phyloP scores from a whole-genome alignment of 2,888 invertebrate species.

The Clitarchus hookeri region DNA sequence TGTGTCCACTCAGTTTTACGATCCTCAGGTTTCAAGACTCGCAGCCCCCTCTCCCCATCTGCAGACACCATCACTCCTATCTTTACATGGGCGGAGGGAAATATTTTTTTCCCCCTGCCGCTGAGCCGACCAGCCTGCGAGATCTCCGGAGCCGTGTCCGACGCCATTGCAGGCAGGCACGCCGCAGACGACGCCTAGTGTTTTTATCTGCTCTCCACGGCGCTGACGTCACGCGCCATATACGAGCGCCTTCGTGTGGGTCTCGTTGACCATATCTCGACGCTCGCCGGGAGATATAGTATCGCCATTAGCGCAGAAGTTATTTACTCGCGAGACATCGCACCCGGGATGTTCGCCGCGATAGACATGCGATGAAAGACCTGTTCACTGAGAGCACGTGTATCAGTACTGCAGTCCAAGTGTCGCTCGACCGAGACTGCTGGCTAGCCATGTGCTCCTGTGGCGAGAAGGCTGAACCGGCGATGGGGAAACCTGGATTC shows the following conservation, averaged over 20 bases:
- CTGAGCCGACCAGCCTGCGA: background rate
- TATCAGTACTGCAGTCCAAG: too few species aligned
- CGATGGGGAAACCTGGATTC: too few species aligned
- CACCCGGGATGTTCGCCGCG: too few species aligned
- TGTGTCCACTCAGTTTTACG: constrained; percentile 9
- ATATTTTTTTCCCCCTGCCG: background rate
- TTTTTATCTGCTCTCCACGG: background rate
- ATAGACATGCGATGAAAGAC: too few species aligned
- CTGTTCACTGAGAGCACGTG: too few species aligned
- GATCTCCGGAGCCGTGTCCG: background rate
- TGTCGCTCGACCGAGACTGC: too few species aligned
- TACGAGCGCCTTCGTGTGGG: background rate
- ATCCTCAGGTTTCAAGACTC: background rate
- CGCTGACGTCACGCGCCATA: constrained; percentile 1
- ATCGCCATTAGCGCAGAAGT: too few species aligned
- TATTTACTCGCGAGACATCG: too few species aligned
- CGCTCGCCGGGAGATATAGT: too few species aligned
- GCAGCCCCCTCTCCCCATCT: background rate
- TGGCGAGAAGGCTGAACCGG: too few species aligned
- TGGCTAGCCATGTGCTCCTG: too few species aligned
- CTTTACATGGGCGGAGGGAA: background rate
- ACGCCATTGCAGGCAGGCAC: background rate
- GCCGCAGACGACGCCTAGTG: background rate
- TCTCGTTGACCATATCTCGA: background rate
- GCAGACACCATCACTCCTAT: background rate